A percentile compares a stretch with the other conserved stretches of the same genome.
Evolutionary conservation across 2,797 vertebrate species (phyloP).

Genomic region (Xenentodon cancila): DNA sequence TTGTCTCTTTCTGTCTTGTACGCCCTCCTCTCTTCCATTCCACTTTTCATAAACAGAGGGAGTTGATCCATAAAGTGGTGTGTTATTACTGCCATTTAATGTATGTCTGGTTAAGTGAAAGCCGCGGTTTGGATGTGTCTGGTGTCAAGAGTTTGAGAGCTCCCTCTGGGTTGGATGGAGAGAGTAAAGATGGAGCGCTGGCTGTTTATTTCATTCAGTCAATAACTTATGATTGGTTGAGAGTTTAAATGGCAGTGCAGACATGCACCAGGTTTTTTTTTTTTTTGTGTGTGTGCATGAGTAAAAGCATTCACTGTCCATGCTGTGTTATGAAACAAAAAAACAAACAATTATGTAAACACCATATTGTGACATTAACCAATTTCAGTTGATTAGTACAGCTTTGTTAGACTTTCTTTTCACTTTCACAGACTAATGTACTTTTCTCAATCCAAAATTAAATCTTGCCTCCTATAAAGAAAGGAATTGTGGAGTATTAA

Average conservation of each 20-base stretch:
- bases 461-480: too few relatives aligned
- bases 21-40: conserved; percentile 75
- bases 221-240: conserved; percentile 75
- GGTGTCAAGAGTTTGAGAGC: conserved; percentile 75
- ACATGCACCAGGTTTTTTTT: too few relatives aligned
- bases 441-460: too few relatives aligned
- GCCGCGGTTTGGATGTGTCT: conserved; percentile 81
- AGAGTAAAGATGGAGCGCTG: conserved; percentile 78
- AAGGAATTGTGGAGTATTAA: too few relatives aligned
- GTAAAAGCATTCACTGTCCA: too few relatives aligned
- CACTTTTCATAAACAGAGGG: conserved; percentile 90
- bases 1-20: conserved; percentile 22
- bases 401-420: too few relatives aligned
- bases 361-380: too few relatives aligned
- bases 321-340: too few relatives aligned
- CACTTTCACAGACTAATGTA: too few relatives aligned
- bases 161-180: conserved; percentile 75
- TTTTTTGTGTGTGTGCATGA: too few relatives aligned
- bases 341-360: too few relatives aligned
- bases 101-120: conserved; percentile 90
- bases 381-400: too few relatives aligned
- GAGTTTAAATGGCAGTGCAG: conserved; percentile 45
- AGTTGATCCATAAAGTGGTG: conserved; percentile 93
- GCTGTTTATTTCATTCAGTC: conserved; percentile 78
- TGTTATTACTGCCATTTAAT: conserved; percentile 92